Evolutionary conservation across 2,888 invertebrate species (phyloP), one percentile per base, ranked within the genome.

Genomic region (Tetropium fuscum): DNA sequence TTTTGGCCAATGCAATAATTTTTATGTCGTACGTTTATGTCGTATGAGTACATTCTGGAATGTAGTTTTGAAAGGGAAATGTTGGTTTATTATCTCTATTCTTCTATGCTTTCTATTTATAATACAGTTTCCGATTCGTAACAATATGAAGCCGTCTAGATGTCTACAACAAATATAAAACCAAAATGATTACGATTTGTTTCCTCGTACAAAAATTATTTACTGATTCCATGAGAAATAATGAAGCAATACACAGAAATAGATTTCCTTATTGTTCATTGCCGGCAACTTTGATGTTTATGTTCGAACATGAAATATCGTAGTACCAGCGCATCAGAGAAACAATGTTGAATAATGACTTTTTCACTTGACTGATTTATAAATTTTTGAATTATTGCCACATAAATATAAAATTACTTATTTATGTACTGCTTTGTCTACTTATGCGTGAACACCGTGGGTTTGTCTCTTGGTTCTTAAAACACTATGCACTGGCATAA

Each of bases 321-420:
- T 36, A 69, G 60, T 65, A 75, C 68, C 60, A 66, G 72, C 71
- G 67, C 73, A 73, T 74, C 77, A 78, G 70, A 78, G 78, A 78
- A 78, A 79, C 78, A 79, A 75, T 79, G 79, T 79, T 77, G 74
- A 76, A 72, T 79, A 76, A 79, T 74, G 69, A 72, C 76, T 64
- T 71, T 73, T 75, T 71, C 69, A 68, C 69, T 69, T 72, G 74
- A 77, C 75, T 76, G 76, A 78, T 78, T 78, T 78, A 78, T 74
- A 74, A 74, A 69, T 75, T 69, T 70, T 67, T 76, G 74, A 78
- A 70, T 78, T 80, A 80, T 73, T 73, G 60, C 76, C 62, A 66
- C 75, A 71, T 79, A 79, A 80, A 80, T 76, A 72, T 68, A 56
- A 67, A 72, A 75, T 69, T 73, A 72, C 72, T 73, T 76, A 75